These are phyloP conservation scores for Zaprionus nigranus DNA, from an alignment of 1,140 invertebrate genomes.

Conservation along the genomic window DNA sequence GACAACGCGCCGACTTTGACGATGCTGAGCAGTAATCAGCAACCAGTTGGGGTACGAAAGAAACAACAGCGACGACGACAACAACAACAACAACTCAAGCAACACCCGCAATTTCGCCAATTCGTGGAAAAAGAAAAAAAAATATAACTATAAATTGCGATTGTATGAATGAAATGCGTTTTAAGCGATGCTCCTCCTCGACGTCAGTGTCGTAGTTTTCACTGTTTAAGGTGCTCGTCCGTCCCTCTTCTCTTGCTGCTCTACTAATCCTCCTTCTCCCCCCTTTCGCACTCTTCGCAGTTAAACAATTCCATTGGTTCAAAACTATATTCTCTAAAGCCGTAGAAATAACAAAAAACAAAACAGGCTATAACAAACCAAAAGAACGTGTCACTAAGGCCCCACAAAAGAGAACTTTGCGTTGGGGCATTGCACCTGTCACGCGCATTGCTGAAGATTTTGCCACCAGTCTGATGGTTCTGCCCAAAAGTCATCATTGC, in stretches of 20 bases:
- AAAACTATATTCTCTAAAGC: neutral
- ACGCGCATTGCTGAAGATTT: slow-evolving; percentile 64
- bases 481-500: slow-evolving; percentile 45
- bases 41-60: slow-evolving; percentile 36
- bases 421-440: slow-evolving; percentile 70
- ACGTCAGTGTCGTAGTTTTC: slow-evolving; percentile 45
- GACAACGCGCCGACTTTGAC: slow-evolving; percentile 13
- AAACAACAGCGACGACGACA: slow-evolving; percentile 16
- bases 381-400: neutral
- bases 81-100: slow-evolving; percentile 22
- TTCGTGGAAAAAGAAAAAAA: slow-evolving; percentile 71
- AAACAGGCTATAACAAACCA: neutral
- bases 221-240: slow-evolving; percentile 16
- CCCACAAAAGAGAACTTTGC: slow-evolving; percentile 19
- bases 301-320: neutral
- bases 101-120: slow-evolving; percentile 81
- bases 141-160: slow-evolving; percentile 35
- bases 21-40: slow-evolving; percentile 27
- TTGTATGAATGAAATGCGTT: slow-evolving; percentile 80
- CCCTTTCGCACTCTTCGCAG: neutral
- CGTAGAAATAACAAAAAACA: neutral
- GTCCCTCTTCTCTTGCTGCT: neutral
- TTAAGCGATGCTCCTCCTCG: slow-evolving; percentile 58
- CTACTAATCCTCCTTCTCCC: slow-evolving; percentile 33
- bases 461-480: slow-evolving; percentile 49